phyloP scores from a whole-genome alignment of 2,113 vertebrate genomes.

The Cynopterus brachyotis region DNA sequence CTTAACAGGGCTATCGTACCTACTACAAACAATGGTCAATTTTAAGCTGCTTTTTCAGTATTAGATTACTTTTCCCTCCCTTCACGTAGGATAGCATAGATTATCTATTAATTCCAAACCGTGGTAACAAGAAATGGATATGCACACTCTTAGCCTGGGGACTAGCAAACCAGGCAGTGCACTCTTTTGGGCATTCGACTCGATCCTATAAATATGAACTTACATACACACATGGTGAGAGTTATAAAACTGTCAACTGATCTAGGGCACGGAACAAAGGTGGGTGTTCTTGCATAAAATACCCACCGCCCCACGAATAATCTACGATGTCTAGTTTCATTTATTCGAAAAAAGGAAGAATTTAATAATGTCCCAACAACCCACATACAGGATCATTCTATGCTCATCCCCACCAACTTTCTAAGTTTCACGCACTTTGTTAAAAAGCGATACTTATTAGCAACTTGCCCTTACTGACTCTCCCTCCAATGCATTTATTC shows the following conservation, averaged over 20 bases:
- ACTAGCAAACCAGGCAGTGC: background rate
- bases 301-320: background rate
- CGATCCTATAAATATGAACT: background rate
- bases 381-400: background rate
- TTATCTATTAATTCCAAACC: background rate
- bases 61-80: background rate
- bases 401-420: background rate
- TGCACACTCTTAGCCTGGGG: background rate
- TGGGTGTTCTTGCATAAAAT: background rate
- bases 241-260: background rate
- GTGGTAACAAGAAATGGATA: background rate
- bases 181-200: background rate
- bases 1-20: background rate
- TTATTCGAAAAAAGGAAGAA: conserved; percentile 16
- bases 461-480: background rate
- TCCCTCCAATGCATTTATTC: background rate
- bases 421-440: background rate
- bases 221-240: rapidly evolving
- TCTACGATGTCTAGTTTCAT: background rate
- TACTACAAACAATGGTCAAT: background rate
- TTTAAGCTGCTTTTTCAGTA: background rate
- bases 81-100: background rate
- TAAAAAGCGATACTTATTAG: background rate
- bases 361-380: background rate
- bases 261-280: background rate